Evolutionary conservation across 2,797 vertebrate genomes (phyloP).

Genomic region (Hydrocynus forskahlii): DNA sequence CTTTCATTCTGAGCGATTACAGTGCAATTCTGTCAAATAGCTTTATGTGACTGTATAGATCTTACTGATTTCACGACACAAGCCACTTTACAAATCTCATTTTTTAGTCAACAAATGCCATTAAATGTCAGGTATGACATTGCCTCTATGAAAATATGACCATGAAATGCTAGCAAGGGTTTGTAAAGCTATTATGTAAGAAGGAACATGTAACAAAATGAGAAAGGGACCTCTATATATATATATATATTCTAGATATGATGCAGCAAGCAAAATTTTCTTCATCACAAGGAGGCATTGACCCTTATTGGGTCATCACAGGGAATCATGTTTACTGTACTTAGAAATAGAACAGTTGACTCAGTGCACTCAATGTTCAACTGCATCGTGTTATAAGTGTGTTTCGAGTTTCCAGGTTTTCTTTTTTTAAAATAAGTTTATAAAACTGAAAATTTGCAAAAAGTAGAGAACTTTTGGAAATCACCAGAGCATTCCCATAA

Average conservation of each 20-base stretch:
- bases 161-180: background rate
- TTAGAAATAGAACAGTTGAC: too few relatives aligned
- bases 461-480: too few relatives aligned
- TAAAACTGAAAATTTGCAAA: too few relatives aligned
- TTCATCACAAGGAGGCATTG: background rate
- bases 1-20: constrained; percentile 4
- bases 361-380: too few relatives aligned
- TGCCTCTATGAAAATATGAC: constrained; percentile 6
- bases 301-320: background rate
- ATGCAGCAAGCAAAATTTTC: background rate
- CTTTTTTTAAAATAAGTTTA: too few relatives aligned
- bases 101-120: background rate
- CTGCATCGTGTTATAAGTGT: too few relatives aligned
- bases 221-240: background rate
- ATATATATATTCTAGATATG: background rate
- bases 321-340: background rate
- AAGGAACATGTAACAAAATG: background rate
- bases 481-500: too few relatives aligned
- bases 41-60: background rate
- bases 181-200: background rate
- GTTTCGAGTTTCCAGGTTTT: too few relatives aligned
- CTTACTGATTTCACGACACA: background rate
- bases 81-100: constrained; percentile 4
- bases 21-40: constrained; percentile 5
- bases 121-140: background rate